Evolutionary conservation across 1,140 invertebrate species (phyloP).

Genomic region (Drosophila parvula): DNA sequence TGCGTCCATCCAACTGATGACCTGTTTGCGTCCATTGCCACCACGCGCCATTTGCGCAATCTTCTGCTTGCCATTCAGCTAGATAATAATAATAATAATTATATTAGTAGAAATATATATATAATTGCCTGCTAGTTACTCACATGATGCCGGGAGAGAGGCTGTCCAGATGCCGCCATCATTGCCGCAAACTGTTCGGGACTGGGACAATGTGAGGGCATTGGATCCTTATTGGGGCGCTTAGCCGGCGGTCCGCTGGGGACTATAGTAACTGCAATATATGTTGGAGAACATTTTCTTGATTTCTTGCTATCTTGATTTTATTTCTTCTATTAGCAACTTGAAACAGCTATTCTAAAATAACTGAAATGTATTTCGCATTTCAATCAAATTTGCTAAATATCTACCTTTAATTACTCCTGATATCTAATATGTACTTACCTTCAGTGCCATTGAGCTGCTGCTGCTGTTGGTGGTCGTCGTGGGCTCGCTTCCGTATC

Average conservation of each 20-base stretch:
- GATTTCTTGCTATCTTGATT: too few species aligned
- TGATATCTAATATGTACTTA: conserved; percentile 12
- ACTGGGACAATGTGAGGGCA: conserved; percentile 88
- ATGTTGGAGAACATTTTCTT: too few species aligned
- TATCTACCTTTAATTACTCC: neutral
- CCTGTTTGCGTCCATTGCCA: conserved; percentile 90
- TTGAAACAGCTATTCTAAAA: too few species aligned
- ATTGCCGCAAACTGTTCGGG: conserved; percentile 88
- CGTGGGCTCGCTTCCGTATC: conserved; percentile 90
- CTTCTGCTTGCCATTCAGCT: conserved; percentile 90
- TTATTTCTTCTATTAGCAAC: too few species aligned
- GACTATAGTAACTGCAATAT: conserved; percentile 82
- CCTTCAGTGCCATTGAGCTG: conserved; percentile 90
- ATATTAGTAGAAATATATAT: neutral
- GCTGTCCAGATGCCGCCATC: conserved; percentile 87
- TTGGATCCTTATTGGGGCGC: conserved; percentile 89
- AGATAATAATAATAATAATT: conserved; percentile 18
- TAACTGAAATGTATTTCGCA: neutral
- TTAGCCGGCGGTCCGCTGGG: conserved; percentile 87
- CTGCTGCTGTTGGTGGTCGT: conserved; percentile 80
- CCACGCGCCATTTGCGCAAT: conserved; percentile 88
- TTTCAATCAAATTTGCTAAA: neutral
- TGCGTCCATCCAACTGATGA: conserved; percentile 98
- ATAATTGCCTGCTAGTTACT: conserved; percentile 43
- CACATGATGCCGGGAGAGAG: conserved; percentile 88